A percentile compares a stretch with the other conserved stretches of the same genome.
These are phyloP conservation scores for Neolamprologus devosi DNA, from an alignment of 2,113 vertebrate genomes.

Conservation along the genomic window DNA sequence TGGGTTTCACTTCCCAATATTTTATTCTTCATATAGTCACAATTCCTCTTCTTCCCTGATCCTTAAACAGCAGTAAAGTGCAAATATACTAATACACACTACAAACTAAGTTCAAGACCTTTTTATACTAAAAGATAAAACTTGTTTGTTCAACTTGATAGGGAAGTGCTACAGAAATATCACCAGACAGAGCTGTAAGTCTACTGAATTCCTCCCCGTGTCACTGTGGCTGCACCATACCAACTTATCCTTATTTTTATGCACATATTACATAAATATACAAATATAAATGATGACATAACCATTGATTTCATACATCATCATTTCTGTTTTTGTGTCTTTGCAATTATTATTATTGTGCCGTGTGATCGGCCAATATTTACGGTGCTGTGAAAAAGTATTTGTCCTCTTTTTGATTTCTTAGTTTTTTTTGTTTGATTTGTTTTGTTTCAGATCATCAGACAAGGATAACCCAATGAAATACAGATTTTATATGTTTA, in stretches of 20 bases:
- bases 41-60: not conserved
- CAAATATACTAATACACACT: not conserved
- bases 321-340: fast-evolving
- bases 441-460: not conserved
- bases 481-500: not conserved
- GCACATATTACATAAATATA: not conserved
- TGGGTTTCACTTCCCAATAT: not conserved
- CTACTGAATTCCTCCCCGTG: not conserved
- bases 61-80: not conserved
- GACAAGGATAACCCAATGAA: not conserved
- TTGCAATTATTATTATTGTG: not conserved
- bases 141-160: not conserved
- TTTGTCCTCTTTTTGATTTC: not conserved
- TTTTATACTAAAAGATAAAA: not conserved
- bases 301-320: fast-evolving
- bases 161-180: not conserved
- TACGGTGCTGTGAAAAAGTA: not conserved
- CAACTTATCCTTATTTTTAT: not conserved
- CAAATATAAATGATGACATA: not conserved
- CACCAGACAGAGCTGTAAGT: not conserved
- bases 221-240: not conserved
- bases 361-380: not conserved
- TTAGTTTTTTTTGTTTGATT: not conserved
- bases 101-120: not conserved
- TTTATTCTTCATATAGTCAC: not conserved